Evolutionary conservation across 2,797 vertebrate genomes (phyloP).

Genomic region (Siniperca undulata): DNA sequence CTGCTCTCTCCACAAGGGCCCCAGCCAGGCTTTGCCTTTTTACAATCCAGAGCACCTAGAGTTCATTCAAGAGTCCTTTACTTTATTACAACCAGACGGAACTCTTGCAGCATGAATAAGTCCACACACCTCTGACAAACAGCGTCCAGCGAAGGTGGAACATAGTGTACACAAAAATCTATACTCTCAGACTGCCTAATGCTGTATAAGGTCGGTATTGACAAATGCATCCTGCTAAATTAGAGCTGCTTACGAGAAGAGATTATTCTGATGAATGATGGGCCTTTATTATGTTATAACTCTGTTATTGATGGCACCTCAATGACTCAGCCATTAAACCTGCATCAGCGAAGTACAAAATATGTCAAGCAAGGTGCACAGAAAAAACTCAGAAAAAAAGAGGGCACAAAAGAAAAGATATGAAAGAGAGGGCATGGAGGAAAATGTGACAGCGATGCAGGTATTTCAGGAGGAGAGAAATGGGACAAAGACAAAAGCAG

Average conservation of each 20-base stretch:
- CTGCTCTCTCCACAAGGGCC: not conserved
- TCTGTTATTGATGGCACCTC: constrained; percentile 13
- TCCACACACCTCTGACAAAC: constrained; percentile 29
- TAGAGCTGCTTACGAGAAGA: constrained; percentile 33
- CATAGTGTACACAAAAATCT: constrained; percentile 52
- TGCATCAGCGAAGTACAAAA: constrained; percentile 13
- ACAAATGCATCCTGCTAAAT: constrained; percentile 51
- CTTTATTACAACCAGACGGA: constrained; percentile 63
- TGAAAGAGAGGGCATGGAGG: not conserved
- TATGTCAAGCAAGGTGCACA: constrained; percentile 27
- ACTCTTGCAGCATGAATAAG: constrained; percentile 20
- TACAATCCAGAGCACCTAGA: constrained; percentile 15
- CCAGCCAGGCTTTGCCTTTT: constrained; percentile 19
- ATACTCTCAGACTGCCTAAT: constrained; percentile 19
- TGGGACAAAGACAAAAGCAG: not conserved
- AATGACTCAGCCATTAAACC: constrained; percentile 39
- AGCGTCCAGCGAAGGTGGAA: constrained; percentile 21
- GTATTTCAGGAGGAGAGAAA: not conserved
- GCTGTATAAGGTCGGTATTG: constrained; percentile 31
- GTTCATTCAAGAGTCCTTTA: constrained; percentile 35
- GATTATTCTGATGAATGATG: constrained; percentile 50
- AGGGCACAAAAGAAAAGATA: not conserved
- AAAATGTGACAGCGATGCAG: not conserved
- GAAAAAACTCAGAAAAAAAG: not conserved
- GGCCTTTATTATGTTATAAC: constrained; percentile 29